Base-by-base conservation (phyloP, 2,888 invertebrate genomes). In the Hypena proboscidalis region DNA sequence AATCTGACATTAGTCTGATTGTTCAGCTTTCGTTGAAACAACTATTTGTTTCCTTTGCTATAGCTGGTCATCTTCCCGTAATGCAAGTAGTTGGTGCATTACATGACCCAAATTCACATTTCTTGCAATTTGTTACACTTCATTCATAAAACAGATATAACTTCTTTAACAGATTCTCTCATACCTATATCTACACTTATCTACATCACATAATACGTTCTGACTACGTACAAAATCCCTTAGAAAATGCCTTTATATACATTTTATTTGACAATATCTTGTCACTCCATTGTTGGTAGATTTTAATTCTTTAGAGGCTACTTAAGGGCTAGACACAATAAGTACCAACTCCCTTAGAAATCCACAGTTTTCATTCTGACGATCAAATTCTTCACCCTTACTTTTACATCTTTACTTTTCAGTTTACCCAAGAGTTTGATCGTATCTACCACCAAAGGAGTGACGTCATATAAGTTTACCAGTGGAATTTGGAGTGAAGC, bases 141-240 rank as follows among this genome's bases (percentile, higher is more conserved):
- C n/a, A 25, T 27, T 15, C 22, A 35, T 32, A 14, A 6, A 26
- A 43, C 30, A 36, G 32, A 50, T 26, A 63, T 22, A 39, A 52
- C 27, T 40, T 25, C 32, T 39, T 32, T 44, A 38, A 26, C 42
- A 51, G 52, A 57, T 36, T 51, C 59, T 56, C 26, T 43, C 45
- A 60, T 47, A 58, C 46, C 42, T 59, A 63, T 59, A 50, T 26
- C 59, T 67, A 73, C 41, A 54, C 70, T 73, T 76, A 61, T 41
- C 80, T 85, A 87, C 57, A 87, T 87, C 86, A 87, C 85, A 86
- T 73, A 70, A 68, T 73, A 80, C 58, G 74, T 69, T 77, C 67
- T 79, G 80, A 83, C 80, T 83, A 72, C 64, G 53, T 67, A 67
- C 57, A 74, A 61, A 68, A 72, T 74, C 74, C 65, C 59, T 68